Percentiles rank a stretch among this genome's conserved stretches.
These are phyloP conservation scores for Colistium nudipinnis DNA, from an alignment of 2,113 vertebrate species.

Conservation along the genomic window DNA sequence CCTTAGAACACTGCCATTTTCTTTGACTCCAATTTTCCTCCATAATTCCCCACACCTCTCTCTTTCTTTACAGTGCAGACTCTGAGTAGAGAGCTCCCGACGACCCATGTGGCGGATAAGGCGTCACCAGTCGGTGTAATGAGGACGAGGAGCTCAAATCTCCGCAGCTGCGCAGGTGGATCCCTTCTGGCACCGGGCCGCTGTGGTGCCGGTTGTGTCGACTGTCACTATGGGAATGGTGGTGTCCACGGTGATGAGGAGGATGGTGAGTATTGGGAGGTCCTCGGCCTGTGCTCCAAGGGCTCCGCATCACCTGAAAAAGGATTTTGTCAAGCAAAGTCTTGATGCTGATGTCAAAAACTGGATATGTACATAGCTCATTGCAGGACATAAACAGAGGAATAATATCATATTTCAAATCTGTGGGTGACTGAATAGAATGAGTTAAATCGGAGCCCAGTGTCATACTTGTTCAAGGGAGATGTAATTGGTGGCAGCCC, in stretches of 20 bases:
- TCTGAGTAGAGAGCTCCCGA: conserved; percentile 87
- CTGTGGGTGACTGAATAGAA: neutral
- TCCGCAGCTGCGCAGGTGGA: conserved; percentile 94
- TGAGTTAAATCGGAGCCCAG: neutral
- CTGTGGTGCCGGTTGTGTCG: conserved; percentile 73
- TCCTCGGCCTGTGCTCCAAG: conserved; percentile 74
- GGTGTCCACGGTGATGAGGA: conserved; percentile 75
- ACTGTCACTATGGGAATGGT: conserved; percentile 84
- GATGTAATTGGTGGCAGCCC: conserved; percentile 53
- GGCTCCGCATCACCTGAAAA: conserved; percentile 83
- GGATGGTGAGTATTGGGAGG: conserved; percentile 64
- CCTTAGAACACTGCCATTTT: neutral
- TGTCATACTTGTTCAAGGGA: conserved; percentile 79
- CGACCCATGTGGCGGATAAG: conserved; percentile 85
- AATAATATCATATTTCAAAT: neutral
- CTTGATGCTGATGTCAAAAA: neutral
- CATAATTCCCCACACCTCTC: conserved; percentile 1
- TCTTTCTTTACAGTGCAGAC: conserved; percentile 81
- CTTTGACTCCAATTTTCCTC: conserved; percentile 1
- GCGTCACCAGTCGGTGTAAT: conserved; percentile 79
- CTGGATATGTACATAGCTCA: neutral
- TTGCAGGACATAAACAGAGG: neutral
- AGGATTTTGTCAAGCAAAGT: conserved; percentile 5
- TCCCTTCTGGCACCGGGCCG: conserved; percentile 79
- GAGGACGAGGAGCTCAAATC: conserved; percentile 91